Evolutionary conservation across 2,797 vertebrate species (phyloP).

Genomic region (Stomatorhinus walkeri): DNA sequence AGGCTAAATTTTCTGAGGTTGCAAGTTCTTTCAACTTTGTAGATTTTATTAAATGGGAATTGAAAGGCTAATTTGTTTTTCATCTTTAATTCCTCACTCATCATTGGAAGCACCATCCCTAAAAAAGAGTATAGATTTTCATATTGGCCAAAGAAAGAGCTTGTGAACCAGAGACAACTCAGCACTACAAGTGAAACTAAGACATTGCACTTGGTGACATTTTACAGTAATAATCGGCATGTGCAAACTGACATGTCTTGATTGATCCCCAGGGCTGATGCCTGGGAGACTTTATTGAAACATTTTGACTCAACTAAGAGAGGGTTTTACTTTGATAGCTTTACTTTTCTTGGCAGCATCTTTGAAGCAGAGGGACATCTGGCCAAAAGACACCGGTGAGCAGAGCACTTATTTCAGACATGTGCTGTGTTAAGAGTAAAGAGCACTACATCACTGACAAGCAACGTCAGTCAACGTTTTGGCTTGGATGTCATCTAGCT

Average conservation of each 20-base stretch:
- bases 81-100: not conserved
- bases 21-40: not conserved
- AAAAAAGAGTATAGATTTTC: conserved; percentile 1
- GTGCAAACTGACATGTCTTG: conserved; percentile 18
- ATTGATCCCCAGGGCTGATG: not conserved
- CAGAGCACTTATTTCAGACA: not conserved
- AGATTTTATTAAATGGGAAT: not conserved
- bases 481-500: not conserved
- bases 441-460: conserved; percentile 16
- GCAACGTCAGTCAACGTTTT: not conserved
- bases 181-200: not conserved
- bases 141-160: not conserved
- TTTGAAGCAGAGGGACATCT: conserved; percentile 13
- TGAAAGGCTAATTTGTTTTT: not conserved
- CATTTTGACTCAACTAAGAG: not conserved
- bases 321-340: not conserved
- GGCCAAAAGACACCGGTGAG: not conserved
- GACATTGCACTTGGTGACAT: conserved; percentile 15
- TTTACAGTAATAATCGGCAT: conserved; percentile 7
- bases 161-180: not conserved
- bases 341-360: conserved; percentile 14
- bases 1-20: not conserved
- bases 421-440: not conserved
- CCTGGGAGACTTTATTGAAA: conserved; percentile 12
- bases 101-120: not conserved